phyloP scores from a whole-genome alignment of 2,113 vertebrate species.

The Speoplatyrhinus poulsoni region DNA sequence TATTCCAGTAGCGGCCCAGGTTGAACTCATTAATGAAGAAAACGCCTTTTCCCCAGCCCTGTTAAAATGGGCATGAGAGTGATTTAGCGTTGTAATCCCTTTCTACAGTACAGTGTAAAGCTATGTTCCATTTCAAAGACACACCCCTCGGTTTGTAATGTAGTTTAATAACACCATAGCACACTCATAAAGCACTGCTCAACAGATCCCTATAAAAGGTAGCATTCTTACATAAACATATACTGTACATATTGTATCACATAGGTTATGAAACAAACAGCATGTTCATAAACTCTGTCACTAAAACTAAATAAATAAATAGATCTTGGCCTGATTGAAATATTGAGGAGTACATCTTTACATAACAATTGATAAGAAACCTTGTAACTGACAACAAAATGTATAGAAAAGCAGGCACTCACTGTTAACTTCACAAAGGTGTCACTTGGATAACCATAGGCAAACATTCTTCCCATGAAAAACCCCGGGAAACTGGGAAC shows the following conservation, averaged over 20 bases:
- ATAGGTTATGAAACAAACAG: not conserved
- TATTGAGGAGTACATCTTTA: too few species aligned
- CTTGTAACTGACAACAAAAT: not conserved
- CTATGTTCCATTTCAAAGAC: too few species aligned
- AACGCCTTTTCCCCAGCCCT: constrained; percentile 96
- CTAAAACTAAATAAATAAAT: too few species aligned
- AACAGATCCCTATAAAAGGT: not conserved
- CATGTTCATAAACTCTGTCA: too few species aligned
- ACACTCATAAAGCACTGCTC: not conserved
- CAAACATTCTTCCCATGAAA: constrained; percentile 81
- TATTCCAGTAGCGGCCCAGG: constrained; percentile 93
- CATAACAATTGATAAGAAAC: too few species aligned
- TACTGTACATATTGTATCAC: not conserved
- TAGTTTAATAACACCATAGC: too few species aligned
- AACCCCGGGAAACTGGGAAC: constrained; percentile 83
- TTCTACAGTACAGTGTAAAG: too few species aligned
- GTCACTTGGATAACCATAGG: constrained; percentile 83
- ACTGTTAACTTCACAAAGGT: constrained; percentile 90
- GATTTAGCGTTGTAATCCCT: too few species aligned
- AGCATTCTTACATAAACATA: not conserved
- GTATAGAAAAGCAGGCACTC: constrained; percentile 39
- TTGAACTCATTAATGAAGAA: constrained; percentile 90
- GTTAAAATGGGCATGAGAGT: constrained; percentile 1
- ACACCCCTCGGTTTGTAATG: too few species aligned
- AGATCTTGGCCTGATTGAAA: too few species aligned